Evolutionary conservation across 2,797 vertebrate genomes (phyloP).

Genomic region (Pseudomugil gertrudae): DNA sequence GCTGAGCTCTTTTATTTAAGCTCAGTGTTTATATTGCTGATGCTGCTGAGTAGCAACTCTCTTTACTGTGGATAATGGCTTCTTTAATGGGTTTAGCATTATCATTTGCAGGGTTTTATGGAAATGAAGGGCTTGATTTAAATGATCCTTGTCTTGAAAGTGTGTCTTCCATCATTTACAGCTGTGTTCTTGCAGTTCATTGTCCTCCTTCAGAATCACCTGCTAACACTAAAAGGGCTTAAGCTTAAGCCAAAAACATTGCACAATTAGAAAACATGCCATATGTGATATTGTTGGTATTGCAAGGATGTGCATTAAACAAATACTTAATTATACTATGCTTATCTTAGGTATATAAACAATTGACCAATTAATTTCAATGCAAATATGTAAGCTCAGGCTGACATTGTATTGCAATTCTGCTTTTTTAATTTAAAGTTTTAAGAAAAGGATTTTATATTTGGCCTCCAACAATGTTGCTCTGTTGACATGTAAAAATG

Average conservation of each 20-base stretch:
- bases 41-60: slow-evolving; percentile 31
- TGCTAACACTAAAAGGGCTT: neutral
- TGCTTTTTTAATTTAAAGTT: no score
- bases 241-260: slow-evolving; percentile 14
- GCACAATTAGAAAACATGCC: neutral
- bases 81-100: slow-evolving; percentile 56
- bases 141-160: slow-evolving; percentile 43
- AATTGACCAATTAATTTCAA: no score
- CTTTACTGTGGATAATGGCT: slow-evolving; percentile 46
- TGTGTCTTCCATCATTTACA: slow-evolving; percentile 47
- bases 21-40: slow-evolving; percentile 40
- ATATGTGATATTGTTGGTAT: neutral
- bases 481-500: no score
- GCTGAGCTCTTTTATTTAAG: slow-evolving; percentile 24
- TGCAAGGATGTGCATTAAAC: neutral
- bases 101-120: slow-evolving; percentile 54
- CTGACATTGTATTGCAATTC: no score
- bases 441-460: no score
- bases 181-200: slow-evolving; percentile 38
- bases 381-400: no score
- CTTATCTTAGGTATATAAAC: neutral
- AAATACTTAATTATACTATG: neutral
- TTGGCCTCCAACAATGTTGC: no score
- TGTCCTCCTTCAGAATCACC: slow-evolving; percentile 19
- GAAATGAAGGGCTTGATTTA: slow-evolving; percentile 43